phyloP scores from a whole-genome alignment of 2,797 vertebrate species.

The Melanotaenia maccullochi region DNA sequence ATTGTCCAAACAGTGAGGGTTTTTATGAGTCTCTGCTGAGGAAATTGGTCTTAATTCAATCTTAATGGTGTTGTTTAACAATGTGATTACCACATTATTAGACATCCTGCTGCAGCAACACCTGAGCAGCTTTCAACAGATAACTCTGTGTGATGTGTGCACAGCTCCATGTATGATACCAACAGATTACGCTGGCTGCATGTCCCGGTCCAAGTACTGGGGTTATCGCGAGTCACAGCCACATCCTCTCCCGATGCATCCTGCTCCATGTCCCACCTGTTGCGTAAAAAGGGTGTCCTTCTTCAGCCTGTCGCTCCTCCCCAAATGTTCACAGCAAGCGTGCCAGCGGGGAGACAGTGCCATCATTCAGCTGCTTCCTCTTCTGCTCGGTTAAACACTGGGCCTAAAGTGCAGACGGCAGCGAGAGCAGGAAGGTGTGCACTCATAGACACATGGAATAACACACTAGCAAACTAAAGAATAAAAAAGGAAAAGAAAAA shows the following conservation, averaged over 20 bases:
- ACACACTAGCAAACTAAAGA: slow-evolving; percentile 8
- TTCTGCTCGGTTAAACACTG: slow-evolving; percentile 70
- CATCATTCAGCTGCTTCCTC: slow-evolving; percentile 79
- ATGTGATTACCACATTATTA: slow-evolving; percentile 43
- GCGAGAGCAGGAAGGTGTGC: slow-evolving; percentile 47
- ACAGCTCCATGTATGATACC: neutral
- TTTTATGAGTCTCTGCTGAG: slow-evolving; percentile 55
- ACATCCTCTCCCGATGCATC: slow-evolving; percentile 57
- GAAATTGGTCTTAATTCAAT: slow-evolving; percentile 64
- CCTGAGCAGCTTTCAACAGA: slow-evolving; percentile 27
- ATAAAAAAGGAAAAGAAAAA: slow-evolving; percentile 20
- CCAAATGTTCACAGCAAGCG: slow-evolving; percentile 37
- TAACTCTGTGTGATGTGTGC: slow-evolving; percentile 2
- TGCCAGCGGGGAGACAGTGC: slow-evolving; percentile 73
- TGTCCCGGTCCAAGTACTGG: neutral
- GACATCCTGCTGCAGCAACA: slow-evolving; percentile 33
- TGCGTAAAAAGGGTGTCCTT: slow-evolving; percentile 72
- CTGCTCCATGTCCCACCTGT: slow-evolving; percentile 72
- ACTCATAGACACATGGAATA: slow-evolving; percentile 38
- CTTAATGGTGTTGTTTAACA: slow-evolving; percentile 62
- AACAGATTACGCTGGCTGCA: slow-evolving; percentile 6
- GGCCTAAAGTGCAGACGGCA: slow-evolving; percentile 70
- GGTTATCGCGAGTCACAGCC: slow-evolving; percentile 52
- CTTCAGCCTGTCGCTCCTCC: slow-evolving; percentile 47
- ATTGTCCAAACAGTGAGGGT: slow-evolving; percentile 53